Percentiles rank a stretch among this genome's conserved stretches.
Evolutionary conservation across 1,140 invertebrate species (phyloP).

Genomic region (Musca domestica): DNA sequence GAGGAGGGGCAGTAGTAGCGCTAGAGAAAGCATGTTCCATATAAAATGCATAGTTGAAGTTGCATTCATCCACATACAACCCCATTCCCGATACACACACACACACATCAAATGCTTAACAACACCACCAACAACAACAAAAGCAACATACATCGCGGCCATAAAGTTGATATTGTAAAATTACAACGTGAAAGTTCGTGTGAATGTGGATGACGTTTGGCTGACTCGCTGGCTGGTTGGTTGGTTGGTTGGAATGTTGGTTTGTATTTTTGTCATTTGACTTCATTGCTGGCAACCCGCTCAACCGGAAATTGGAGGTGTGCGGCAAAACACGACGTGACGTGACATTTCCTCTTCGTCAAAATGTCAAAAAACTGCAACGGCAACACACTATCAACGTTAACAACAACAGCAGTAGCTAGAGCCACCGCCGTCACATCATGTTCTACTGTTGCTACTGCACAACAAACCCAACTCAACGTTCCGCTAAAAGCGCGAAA

Average conservation of each 20-base stretch:
- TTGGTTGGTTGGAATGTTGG: conserved; percentile 27
- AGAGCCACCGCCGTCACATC: background rate
- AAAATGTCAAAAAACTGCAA: conserved; percentile 48
- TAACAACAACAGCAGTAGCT: background rate
- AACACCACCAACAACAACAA: background rate
- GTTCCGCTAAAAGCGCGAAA: conserved; percentile 9
- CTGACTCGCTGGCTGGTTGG: too few relatives aligned
- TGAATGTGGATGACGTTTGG: conserved; percentile 25
- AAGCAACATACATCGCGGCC: too few relatives aligned
- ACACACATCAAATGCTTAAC: background rate
- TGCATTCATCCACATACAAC: too few relatives aligned
- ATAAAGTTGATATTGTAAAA: too few relatives aligned
- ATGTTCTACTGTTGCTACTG: background rate
- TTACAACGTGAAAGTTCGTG: conserved; percentile 19
- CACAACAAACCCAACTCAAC: too few relatives aligned
- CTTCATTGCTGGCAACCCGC: conserved; percentile 41
- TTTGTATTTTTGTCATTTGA: conserved; percentile 28
- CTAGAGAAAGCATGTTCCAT: too few relatives aligned
- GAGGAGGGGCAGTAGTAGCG: too few relatives aligned
- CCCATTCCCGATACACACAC: background rate
- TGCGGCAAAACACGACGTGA: conserved; percentile 55
- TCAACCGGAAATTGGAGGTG: conserved; percentile 55
- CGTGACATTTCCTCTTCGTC: conserved; percentile 55
- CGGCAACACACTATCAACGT: background rate
- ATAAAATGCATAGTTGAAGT: too few relatives aligned